A percentile compares a stretch with the other conserved stretches of the same genome.
These are phyloP conservation scores for Halocynthia roretzi DNA, from an alignment of 23 tunicate species.

Conservation along the genomic window DNA sequence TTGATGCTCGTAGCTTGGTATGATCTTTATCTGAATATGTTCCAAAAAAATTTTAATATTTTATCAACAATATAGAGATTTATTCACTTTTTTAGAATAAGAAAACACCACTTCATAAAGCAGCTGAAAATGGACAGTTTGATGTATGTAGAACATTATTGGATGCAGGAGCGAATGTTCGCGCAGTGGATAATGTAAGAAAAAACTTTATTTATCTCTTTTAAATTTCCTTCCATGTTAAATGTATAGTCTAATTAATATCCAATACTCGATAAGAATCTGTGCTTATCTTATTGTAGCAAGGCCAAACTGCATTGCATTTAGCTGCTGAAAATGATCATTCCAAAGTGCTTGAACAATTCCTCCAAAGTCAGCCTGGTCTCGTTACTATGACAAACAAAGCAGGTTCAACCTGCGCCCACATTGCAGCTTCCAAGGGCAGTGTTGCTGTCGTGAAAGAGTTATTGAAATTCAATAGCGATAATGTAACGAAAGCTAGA, in stretches of 20 bases:
- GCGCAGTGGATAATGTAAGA: conserved; percentile 68
- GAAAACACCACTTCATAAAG: conserved; percentile 91
- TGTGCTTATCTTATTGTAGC: conserved; percentile 15
- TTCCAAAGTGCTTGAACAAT: conserved; percentile 80
- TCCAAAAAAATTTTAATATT: neutral
- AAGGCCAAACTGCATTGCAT: conserved; percentile 87
- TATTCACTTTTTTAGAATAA: conserved; percentile 47
- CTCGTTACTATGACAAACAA: conserved; percentile 75
- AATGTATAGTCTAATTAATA: neutral
- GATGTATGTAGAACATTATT: conserved; percentile 73
- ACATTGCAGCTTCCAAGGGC: conserved; percentile 89
- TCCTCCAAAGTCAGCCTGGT: conserved; percentile 50
- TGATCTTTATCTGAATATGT: conserved; percentile 5
- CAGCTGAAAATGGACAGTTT: conserved; percentile 83
- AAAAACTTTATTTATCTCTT: no score
- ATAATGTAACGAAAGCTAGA: conserved; percentile 56
- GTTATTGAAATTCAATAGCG: conserved; percentile 55
- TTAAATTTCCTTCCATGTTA: neutral
- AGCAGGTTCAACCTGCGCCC: conserved; percentile 89
- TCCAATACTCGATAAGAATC: neutral
- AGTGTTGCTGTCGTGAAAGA: conserved; percentile 79
- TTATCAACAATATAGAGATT: neutral
- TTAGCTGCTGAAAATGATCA: conserved; percentile 92
- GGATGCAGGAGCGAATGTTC: conserved; percentile 64
- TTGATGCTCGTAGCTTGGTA: conserved; percentile 75